These are phyloP conservation scores for Mesorhabditis sp. DNA, from an alignment of 2,888 invertebrate genomes.

Conservation along the genomic window DNA sequence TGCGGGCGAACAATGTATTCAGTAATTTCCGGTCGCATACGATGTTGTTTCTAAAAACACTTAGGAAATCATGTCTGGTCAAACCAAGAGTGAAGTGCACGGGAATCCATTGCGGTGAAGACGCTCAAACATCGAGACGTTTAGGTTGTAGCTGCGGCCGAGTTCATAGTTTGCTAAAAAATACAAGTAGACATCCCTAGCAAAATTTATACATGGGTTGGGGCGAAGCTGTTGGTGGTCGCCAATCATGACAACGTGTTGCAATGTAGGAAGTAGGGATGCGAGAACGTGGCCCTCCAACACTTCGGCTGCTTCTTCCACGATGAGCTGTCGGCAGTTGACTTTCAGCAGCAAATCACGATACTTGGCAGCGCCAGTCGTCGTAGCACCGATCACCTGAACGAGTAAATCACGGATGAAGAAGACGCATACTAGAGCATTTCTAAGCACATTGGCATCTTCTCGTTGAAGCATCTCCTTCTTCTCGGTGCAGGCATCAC, in stretches of 20 bases:
- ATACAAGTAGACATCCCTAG: background rate
- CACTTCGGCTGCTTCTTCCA: slow-evolving; percentile 71
- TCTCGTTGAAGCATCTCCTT: background rate
- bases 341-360: slow-evolving; percentile 67
- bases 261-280: slow-evolving; percentile 70
- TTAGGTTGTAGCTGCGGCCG: slow-evolving; percentile 69
- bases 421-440: slow-evolving; percentile 14
- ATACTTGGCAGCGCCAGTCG: slow-evolving; percentile 73
- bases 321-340: slow-evolving; percentile 61
- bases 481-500: slow-evolving; percentile 16
- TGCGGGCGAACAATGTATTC: slow-evolving; percentile 65
- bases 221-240: slow-evolving; percentile 81
- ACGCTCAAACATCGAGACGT: slow-evolving; percentile 76
- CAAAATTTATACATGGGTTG: slow-evolving; percentile 53
- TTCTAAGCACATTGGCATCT: slow-evolving; percentile 20
- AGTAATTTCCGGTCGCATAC: slow-evolving; percentile 73
- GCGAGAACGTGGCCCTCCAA: slow-evolving; percentile 78
- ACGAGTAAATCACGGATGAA: background rate
- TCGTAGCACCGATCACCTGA: slow-evolving; percentile 70
- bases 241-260: slow-evolving; percentile 81
- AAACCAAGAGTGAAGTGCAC: slow-evolving; percentile 62
- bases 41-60: slow-evolving; percentile 67
- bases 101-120: slow-evolving; percentile 68
- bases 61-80: background rate
- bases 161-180: slow-evolving; percentile 66